Evolutionary conservation across 2,888 invertebrate species (phyloP).

Genomic region (Drosophila mimetica): DNA sequence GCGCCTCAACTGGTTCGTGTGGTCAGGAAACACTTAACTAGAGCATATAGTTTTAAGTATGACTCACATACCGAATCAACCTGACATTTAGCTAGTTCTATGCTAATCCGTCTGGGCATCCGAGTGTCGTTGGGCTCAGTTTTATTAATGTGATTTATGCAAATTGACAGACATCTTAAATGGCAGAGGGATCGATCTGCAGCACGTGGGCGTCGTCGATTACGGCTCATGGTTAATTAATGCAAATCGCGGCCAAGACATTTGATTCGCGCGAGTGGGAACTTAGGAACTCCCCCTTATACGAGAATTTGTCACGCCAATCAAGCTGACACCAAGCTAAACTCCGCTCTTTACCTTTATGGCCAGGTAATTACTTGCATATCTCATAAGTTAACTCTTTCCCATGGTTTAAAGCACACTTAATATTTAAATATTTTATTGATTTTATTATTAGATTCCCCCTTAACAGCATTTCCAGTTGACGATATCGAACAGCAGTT

Average conservation of each 20-base stretch:
- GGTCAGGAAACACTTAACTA: constrained; percentile 26
- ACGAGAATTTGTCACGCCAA: constrained; percentile 16
- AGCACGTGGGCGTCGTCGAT: constrained; percentile 36
- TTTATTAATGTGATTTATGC: constrained; percentile 57
- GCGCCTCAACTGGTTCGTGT: constrained; percentile 40
- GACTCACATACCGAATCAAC: constrained; percentile 7
- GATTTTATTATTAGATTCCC: not conserved
- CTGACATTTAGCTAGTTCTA: constrained; percentile 21
- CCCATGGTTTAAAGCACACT: constrained; percentile 6
- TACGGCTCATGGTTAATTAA: constrained; percentile 52
- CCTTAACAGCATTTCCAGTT: not conserved
- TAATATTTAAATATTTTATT: not conserved
- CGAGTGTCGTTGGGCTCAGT: constrained; percentile 30
- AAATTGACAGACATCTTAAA: constrained; percentile 48
- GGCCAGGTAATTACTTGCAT: not conserved
- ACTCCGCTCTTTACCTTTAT: constrained; percentile 9
- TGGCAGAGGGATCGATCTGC: constrained; percentile 59
- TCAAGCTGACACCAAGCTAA: constrained; percentile 7
- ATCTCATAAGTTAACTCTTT: constrained; percentile 2
- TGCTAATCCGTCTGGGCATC: constrained; percentile 69
- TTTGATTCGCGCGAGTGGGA: constrained; percentile 38
- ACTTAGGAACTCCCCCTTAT: constrained; percentile 21
- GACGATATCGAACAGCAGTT: not conserved
- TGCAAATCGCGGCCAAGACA: constrained; percentile 43
- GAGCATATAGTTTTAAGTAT: constrained; percentile 11